phyloP scores from a whole-genome alignment of 2,113 vertebrate genomes.

The Piaya cayana region DNA sequence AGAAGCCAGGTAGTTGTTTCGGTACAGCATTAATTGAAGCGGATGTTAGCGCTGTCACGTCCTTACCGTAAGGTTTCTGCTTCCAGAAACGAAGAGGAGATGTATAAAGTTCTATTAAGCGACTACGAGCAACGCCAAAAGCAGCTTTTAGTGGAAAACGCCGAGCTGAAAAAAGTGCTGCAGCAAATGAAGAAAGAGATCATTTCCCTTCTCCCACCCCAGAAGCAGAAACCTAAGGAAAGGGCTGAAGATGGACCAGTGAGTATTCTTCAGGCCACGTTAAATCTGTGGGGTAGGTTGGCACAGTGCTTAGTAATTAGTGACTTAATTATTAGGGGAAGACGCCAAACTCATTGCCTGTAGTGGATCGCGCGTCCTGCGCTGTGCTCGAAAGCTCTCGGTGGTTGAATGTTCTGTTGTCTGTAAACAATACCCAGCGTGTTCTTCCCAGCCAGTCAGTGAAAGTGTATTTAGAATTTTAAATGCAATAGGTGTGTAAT shows the following conservation, averaged over 20 bases:
- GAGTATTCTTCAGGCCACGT: slow-evolving; percentile 33
- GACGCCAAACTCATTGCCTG: background rate
- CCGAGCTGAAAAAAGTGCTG: slow-evolving; percentile 94
- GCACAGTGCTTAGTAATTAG: background rate
- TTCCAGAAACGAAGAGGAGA: slow-evolving; percentile 90
- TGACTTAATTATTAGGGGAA: background rate
- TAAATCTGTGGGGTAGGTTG: background rate
- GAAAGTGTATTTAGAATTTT: background rate
- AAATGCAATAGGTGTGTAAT: background rate
- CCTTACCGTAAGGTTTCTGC: slow-evolving; percentile 40
- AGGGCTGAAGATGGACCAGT: slow-evolving; percentile 85
- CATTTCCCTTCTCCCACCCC: slow-evolving; percentile 89
- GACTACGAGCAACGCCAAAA: slow-evolving; percentile 91
- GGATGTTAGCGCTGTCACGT: background rate
- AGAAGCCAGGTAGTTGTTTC: slow-evolving; percentile 73
- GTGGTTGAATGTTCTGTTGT: background rate
- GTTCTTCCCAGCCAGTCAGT: background rate
- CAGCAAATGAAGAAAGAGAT: slow-evolving; percentile 99
- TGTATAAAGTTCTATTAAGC: slow-evolving; percentile 90
- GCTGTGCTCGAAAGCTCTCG: background rate
- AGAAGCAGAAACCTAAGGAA: slow-evolving; percentile 78
- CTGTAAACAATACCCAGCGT: background rate
- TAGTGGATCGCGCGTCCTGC: background rate
- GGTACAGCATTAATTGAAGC: background rate
- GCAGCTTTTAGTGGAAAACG: slow-evolving; percentile 89